Conservation (phyloP, 2,888 invertebrate species). For the Punctoribates punctum region DNA sequence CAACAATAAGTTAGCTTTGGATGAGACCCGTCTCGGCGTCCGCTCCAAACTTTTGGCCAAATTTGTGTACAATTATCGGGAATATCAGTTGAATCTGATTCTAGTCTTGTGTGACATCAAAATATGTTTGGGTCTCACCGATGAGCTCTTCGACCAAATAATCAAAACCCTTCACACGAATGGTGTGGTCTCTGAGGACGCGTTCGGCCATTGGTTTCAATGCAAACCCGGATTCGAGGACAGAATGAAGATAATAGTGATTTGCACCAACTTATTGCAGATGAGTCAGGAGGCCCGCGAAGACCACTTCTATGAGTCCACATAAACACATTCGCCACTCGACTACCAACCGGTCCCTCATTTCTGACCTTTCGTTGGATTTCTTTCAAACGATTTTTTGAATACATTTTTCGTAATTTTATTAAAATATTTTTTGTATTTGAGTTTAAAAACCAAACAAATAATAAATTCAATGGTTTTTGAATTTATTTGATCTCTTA, state of each 20-base stretch:
- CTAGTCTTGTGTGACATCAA: neutral
- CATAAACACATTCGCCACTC: neutral
- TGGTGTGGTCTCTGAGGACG: neutral
- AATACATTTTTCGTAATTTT: too few species aligned
- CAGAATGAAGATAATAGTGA: neutral
- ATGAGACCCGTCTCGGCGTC: neutral
- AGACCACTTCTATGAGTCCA: constrained; percentile 24
- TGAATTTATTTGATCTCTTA: too few species aligned
- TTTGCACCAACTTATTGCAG: neutral
- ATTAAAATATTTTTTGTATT: too few species aligned
- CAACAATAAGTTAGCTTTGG: neutral
- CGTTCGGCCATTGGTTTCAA: neutral
- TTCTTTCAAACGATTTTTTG: too few species aligned
- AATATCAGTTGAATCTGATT: constrained; percentile 24
- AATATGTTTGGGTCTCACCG: neutral
- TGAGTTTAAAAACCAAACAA: too few species aligned
- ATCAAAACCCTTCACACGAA: neutral
- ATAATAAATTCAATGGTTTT: too few species aligned
- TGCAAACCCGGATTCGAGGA: neutral
- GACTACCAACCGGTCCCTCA: too few species aligned
- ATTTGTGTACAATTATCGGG: neutral
- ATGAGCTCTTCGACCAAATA: neutral
- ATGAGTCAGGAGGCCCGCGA: neutral
- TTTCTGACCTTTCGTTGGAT: too few species aligned
- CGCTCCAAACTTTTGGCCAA: neutral